These are phyloP conservation scores for Turritopsis dohrnii DNA, from an alignment of 30 jellyfish, hydroid and myxozoan genomes.

Conservation along the genomic window DNA sequence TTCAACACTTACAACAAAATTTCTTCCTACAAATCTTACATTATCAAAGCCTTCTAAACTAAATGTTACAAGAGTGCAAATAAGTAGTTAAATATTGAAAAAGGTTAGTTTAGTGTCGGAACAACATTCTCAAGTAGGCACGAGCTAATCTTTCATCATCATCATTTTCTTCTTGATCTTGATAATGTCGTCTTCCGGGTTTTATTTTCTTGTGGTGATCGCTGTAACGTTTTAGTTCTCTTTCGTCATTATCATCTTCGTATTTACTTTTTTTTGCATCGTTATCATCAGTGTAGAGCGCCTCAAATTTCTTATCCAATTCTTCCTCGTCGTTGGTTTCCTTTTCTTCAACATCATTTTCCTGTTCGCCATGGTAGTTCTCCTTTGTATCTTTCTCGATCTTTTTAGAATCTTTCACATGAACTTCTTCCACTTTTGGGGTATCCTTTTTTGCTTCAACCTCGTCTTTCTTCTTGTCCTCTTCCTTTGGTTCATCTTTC, in stretches of 20 bases:
- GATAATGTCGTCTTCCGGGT: background rate
- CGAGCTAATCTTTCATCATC: background rate
- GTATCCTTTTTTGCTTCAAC: background rate
- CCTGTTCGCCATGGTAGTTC: background rate
- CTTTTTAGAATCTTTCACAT: background rate
- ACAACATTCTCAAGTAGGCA: background rate
- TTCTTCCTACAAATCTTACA: background rate
- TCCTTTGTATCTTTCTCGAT: background rate
- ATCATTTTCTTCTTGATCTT: background rate
- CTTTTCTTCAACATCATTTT: background rate
- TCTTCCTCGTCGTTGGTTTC: background rate
- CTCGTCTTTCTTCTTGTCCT: background rate
- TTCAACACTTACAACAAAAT: no score
- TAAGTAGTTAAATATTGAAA: background rate
- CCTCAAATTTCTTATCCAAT: background rate
- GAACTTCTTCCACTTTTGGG: background rate
- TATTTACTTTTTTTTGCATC: background rate
- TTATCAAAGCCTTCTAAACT: background rate
- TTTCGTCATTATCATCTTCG: background rate
- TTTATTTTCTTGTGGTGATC: background rate
- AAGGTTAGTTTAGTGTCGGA: background rate
- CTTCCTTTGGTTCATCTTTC: background rate
- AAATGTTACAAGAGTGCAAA: background rate
- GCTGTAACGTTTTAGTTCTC: background rate
- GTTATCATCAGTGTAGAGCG: background rate